Evolutionary conservation across 37 sponge, comb jelly and placozoan genomes (phyloP).

Genomic region (Petrosia ficiformis): DNA sequence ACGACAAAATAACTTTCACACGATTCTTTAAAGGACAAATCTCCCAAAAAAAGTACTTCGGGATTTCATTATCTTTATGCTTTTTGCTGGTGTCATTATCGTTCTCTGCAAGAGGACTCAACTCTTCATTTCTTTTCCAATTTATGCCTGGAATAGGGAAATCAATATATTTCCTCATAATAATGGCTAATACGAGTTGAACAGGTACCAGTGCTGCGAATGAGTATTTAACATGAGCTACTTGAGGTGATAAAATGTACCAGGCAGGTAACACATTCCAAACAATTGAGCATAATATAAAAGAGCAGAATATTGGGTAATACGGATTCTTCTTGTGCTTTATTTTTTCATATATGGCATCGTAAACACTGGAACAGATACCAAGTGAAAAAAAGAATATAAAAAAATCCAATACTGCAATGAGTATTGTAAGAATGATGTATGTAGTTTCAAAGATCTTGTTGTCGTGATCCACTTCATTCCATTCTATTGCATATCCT

Average conservation of each 20-base stretch:
- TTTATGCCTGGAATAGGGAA: constrained; percentile 45
- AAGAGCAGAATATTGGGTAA: constrained; percentile 49
- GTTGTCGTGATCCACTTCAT: neutral
- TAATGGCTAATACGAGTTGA: constrained; percentile 28
- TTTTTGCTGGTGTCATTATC: neutral
- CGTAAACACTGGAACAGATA: constrained; percentile 17
- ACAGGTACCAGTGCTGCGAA: constrained; percentile 23
- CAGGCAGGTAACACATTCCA: constrained; percentile 53
- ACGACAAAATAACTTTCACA: neutral
- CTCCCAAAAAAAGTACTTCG: neutral
- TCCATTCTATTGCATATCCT: constrained; percentile 40
- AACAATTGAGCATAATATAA: constrained; percentile 8
- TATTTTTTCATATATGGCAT: constrained; percentile 20
- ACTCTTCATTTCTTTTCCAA: neutral
- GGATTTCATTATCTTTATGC: neutral
- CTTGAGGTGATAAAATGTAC: constrained; percentile 9
- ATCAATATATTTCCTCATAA: constrained; percentile 23
- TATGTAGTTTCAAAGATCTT: neutral
- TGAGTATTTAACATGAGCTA: neutral
- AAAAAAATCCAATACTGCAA: constrained; percentile 29
- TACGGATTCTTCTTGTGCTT: constrained; percentile 33
- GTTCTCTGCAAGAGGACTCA: neutral
- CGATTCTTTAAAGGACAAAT: neutral
- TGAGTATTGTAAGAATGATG: neutral
- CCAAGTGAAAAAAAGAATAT: constrained; percentile 33